Base-by-base conservation (phyloP, 2,888 invertebrate species). In the Malachius bipustulatus region DNA sequence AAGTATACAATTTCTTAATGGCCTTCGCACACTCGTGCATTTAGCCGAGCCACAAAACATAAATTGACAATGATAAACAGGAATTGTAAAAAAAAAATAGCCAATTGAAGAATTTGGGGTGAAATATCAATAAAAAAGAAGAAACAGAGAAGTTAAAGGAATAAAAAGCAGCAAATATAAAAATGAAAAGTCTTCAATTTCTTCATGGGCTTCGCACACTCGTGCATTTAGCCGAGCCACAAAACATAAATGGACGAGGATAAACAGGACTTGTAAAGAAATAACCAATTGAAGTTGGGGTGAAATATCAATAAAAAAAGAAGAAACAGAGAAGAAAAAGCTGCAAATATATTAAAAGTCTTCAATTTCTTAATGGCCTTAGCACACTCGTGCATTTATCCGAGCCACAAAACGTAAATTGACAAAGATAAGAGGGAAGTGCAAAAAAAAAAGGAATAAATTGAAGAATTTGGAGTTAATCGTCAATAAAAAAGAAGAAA, bases 1-100 rank as follows among this genome's bases (percentile, higher is more conserved):
- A 33, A 13, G 34, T 11, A 34, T 10, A 34, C 12, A 28, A 31
- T n/a, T n/a, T n/a, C n/a, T n/a, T n/a, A n/a, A n/a, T n/a, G n/a
- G n/a, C n/a, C n/a, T n/a, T n/a, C n/a, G n/a, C n/a, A n/a, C n/a
- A n/a, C n/a, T n/a, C n/a, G n/a, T n/a, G n/a, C n/a, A n/a, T n/a
- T n/a, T n/a, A n/a, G 28, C 26, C 14, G 26, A 31, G 14, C 14
- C 10, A 4, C 9, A 34, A 27, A 4, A 31, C 14, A 14, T 10
- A 27, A 19, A 9, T 27, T 13, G 13, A 24, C 4, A 14, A 34
- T 8, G 14, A 34, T 8, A 27, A 34, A 34, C 26, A 32, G 26
- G 26, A 32, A 33, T 4, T 27, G 30, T 9, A 32, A 13, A 26
- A 32, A 32, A 10, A 32, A 24, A 32, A 32, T 16, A 32, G 14